These are phyloP conservation scores for Hesperophylax magnus DNA, from an alignment of 1,140 invertebrate genomes.

Conservation along the genomic window DNA sequence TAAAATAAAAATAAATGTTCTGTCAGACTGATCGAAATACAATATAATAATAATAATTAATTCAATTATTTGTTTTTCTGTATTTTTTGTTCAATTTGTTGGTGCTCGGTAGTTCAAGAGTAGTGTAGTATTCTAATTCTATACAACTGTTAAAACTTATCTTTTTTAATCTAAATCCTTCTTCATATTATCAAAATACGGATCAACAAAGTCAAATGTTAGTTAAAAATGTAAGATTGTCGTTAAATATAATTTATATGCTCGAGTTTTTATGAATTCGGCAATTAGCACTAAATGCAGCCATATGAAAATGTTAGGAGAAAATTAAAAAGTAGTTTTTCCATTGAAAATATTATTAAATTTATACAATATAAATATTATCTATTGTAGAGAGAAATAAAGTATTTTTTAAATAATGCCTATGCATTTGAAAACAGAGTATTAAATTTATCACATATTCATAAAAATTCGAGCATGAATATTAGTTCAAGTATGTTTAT, in stretches of 20 bases:
- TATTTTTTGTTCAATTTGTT: neutral
- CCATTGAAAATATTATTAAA: no score
- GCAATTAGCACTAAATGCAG: neutral
- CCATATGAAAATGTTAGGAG: neutral
- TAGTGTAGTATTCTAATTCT: neutral
- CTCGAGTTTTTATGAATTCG: conserved; percentile 1
- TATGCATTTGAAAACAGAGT: no score
- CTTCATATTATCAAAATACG: neutral
- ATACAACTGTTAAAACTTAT: conserved; percentile 4
- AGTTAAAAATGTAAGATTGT: neutral
- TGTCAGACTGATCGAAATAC: no score
- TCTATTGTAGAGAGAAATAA: no score
- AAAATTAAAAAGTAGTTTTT: neutral
- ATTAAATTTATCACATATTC: no score
- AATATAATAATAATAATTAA: no score
- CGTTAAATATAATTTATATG: conserved; percentile 5
- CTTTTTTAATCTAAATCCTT: conserved; percentile 2
- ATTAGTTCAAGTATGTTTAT: conserved; percentile 37
- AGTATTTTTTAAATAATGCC: no score
- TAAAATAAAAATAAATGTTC: no score
- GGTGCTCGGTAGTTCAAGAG: no score
- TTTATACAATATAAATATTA: no score
- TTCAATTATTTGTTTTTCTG: neutral
- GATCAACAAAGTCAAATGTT: conserved; percentile 6
- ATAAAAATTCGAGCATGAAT: conserved; percentile 20